Percentiles rank a stretch among this genome's conserved stretches.
These are phyloP conservation scores for Atherinomorus stipes DNA, from an alignment of 2,113 vertebrate species.

Conservation along the genomic window DNA sequence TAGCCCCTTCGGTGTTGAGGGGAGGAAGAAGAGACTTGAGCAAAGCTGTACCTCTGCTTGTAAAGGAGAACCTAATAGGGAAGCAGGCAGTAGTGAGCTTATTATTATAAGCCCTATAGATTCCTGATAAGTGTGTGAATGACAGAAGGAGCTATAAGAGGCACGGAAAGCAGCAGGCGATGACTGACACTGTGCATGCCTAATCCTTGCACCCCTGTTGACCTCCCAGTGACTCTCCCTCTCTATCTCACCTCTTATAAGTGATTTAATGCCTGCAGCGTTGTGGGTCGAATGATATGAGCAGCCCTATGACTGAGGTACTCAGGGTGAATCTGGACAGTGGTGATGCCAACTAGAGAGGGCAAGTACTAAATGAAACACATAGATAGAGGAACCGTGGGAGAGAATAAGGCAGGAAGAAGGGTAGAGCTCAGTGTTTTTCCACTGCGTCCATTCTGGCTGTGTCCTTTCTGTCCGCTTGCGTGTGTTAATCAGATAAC, in stretches of 20 bases:
- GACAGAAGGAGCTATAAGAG: conserved; percentile 4
- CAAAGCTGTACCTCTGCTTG: not conserved
- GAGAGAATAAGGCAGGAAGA: conserved; percentile 41
- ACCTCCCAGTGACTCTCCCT: conserved; percentile 30
- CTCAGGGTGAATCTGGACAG: conserved; percentile 13
- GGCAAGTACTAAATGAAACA: conserved; percentile 42
- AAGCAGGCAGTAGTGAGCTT: conserved; percentile 16
- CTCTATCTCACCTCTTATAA: not conserved
- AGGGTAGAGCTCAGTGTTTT: conserved; percentile 45
- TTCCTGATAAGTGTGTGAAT: conserved; percentile 55
- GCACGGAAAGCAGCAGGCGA: conserved; percentile 59
- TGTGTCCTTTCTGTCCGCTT: not conserved
- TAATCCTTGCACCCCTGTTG: conserved; percentile 20
- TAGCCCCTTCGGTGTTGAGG: conserved; percentile 26
- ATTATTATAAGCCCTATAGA: conserved; percentile 53
- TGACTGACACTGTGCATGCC: conserved; percentile 47
- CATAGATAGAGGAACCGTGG: conserved; percentile 11
- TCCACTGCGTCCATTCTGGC: conserved; percentile 14
- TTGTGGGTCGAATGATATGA: conserved; percentile 13
- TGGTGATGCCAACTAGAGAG: conserved; percentile 23
- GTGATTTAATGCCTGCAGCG: conserved; percentile 25
- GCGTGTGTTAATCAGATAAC: conserved; percentile 40
- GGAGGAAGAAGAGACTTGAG: not conserved
- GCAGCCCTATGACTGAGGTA: not conserved
- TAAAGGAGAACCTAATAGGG: not conserved